Conservation (phyloP, 1,140 invertebrate genomes). For the Megalopta genalis region DNA sequence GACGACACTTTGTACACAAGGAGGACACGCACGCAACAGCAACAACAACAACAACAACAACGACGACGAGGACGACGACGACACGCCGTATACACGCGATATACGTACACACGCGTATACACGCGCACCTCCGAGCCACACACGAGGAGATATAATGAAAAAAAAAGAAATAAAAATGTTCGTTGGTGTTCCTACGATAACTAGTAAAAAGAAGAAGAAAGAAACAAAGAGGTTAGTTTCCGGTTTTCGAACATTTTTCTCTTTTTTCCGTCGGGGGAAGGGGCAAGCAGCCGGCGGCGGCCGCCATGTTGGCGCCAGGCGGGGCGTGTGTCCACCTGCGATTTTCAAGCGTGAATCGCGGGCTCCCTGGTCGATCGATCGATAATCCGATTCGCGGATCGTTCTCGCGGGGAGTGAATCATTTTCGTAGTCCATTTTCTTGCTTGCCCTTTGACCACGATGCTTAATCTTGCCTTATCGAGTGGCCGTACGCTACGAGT, state of each 20-base stretch:
- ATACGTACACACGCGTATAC: background rate
- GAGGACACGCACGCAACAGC: background rate
- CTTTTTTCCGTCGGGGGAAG: constrained; percentile 32
- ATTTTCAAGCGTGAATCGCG: background rate
- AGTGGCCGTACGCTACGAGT: constrained; percentile 30
- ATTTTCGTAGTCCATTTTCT: constrained; percentile 4
- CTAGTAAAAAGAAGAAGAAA: too few species aligned
- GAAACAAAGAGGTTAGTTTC: constrained; percentile 46
- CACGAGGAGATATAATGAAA: constrained; percentile 46
- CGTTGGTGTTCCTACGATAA: constrained; percentile 43
- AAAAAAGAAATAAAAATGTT: too few species aligned
- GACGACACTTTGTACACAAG: constrained; percentile 11
- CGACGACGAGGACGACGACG: too few species aligned
- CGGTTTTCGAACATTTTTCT: constrained; percentile 41
- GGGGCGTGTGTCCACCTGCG: background rate
- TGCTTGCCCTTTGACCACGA: constrained; percentile 36
- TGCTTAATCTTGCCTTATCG: constrained; percentile 55
- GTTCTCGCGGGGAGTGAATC: background rate
- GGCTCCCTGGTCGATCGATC: background rate
- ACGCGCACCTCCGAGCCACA: constrained; percentile 40
- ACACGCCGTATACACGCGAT: background rate
- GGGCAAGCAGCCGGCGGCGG: background rate
- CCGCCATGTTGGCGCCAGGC: background rate
- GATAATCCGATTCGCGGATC: background rate
- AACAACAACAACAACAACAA: too few species aligned